Percentiles rank a stretch among this genome's conserved stretches.
phyloP scores from a whole-genome alignment of 92 coral and sea anemone species.

The Zoanthus gigantus region DNA sequence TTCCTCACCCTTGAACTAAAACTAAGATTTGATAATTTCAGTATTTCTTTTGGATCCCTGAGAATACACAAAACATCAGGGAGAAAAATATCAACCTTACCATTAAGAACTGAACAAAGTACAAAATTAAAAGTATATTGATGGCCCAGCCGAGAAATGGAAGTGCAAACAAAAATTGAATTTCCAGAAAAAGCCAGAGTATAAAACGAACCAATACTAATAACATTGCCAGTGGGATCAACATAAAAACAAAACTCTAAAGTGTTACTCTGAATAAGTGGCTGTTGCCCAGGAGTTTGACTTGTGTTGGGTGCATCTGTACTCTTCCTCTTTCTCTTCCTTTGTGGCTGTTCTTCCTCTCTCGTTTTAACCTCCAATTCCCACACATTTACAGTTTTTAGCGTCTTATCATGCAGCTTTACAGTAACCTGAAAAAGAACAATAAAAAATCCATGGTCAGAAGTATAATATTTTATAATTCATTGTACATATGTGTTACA shows the following conservation, averaged over 20 bases:
- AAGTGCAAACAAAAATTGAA: conserved; percentile 45
- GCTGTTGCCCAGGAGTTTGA: neutral
- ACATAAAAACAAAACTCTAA: conserved; percentile 46
- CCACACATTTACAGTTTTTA: neutral
- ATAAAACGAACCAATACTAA: conserved; percentile 37
- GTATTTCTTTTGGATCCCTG: neutral
- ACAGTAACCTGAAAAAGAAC: neutral
- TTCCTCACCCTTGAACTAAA: neutral
- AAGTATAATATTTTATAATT: too few relatives aligned
- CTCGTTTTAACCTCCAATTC: neutral
- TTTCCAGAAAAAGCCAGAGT: conserved; percentile 7
- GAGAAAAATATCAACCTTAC: neutral
- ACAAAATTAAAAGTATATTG: conserved; percentile 39
- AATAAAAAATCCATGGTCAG: too few relatives aligned
- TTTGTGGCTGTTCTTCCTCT: neutral
- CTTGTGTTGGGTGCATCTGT: neutral
- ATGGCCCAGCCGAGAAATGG: conserved; percentile 4
- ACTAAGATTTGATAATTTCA: neutral
- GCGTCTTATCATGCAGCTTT: neutral
- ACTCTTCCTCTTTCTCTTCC: neutral
- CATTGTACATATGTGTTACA: neutral
- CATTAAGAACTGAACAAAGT: neutral
- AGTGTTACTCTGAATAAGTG: neutral
- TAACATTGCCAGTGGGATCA: conserved; percentile 20
- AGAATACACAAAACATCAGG: neutral